phyloP scores from a whole-genome alignment of 2,113 vertebrate species.

The Colaptes auratus region DNA sequence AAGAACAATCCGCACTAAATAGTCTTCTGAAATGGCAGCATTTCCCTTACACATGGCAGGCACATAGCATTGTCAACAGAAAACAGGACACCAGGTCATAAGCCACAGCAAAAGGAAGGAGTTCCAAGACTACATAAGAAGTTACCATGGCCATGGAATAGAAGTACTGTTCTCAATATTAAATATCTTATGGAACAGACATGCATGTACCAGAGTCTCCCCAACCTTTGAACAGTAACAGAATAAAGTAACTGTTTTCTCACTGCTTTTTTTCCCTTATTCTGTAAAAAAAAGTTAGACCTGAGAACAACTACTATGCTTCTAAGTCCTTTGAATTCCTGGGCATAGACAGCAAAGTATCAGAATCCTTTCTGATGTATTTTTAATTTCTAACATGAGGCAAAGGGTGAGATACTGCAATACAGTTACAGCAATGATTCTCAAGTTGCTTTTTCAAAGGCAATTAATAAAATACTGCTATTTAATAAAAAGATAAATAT shows the following conservation, averaged over 20 bases:
- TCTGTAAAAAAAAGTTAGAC: neutral
- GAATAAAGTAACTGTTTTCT: neutral
- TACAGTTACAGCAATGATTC: neutral
- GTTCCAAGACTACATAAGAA: neutral
- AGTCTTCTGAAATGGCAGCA: neutral
- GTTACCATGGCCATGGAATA: neutral
- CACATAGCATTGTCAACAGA: neutral
- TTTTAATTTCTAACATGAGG: neutral
- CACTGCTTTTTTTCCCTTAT: neutral
- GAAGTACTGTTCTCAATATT: neutral
- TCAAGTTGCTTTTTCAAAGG: neutral
- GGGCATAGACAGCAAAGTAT: neutral
- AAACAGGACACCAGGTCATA: neutral
- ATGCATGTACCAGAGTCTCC: neutral
- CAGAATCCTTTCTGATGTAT: neutral
- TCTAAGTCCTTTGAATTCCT: neutral
- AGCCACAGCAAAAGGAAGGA: rapidly evolving
- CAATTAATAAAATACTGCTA: neutral
- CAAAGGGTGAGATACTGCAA: neutral
- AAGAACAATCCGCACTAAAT: neutral
- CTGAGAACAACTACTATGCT: neutral
- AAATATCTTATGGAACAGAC: neutral
- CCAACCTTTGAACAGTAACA: neutral
- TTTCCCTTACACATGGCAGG: neutral
- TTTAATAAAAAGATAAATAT: neutral